These are phyloP conservation scores for Antrozous pallidus DNA, from an alignment of 2,797 vertebrate species.

Conservation along the genomic window DNA sequence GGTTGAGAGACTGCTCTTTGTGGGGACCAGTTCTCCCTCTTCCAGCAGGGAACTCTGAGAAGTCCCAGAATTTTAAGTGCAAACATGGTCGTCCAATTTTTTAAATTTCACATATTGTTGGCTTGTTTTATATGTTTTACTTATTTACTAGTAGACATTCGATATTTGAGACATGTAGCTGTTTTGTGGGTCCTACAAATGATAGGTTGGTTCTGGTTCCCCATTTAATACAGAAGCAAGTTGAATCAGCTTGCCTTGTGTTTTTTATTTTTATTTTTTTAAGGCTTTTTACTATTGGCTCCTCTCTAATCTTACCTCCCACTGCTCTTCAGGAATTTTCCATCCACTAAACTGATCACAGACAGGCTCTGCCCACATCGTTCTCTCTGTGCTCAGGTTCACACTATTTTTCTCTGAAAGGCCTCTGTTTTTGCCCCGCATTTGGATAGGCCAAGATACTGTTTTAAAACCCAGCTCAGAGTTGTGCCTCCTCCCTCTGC, in stretches of 20 bases:
- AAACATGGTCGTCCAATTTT: not conserved
- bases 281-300: not conserved
- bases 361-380: not conserved
- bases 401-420: not conserved
- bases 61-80: slow-evolving; percentile 5
- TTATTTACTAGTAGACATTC: not conserved
- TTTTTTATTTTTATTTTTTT: not conserved
- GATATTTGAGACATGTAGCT: not conserved
- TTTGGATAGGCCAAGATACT: not conserved
- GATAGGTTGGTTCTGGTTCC: not conserved
- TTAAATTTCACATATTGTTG: not conserved
- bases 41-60: not conserved
- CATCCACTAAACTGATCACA: not conserved
- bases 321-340: not conserved
- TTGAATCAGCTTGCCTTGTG: not conserved
- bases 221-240: slow-evolving; percentile 6
- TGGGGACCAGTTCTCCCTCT: not conserved
- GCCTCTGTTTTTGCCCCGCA: not conserved
- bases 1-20: not conserved
- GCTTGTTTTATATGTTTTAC: slow-evolving; percentile 22
- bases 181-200: not conserved
- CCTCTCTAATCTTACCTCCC: not conserved
- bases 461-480: not conserved
- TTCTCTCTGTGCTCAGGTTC: not conserved
- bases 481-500: not conserved